A percentile compares a stretch with the other conserved stretches of the same genome.
Conservation (phyloP, 2,888 invertebrate species). For the Leistus spinibarbis region DNA sequence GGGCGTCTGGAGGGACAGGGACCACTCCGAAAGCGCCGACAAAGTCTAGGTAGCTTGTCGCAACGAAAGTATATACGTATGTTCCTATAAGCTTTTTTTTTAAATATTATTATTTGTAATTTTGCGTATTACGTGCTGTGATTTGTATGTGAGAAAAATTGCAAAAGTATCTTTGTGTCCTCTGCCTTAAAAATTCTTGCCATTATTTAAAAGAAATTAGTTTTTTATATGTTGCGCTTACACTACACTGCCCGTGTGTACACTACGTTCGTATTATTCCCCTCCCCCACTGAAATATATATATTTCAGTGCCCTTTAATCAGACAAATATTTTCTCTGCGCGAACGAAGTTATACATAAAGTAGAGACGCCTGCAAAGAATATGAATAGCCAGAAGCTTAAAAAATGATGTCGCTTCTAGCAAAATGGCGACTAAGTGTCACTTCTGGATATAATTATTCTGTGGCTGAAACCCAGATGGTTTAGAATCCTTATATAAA, state of each 20-base stretch:
- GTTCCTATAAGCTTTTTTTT: conserved; percentile 38
- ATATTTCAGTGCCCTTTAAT: too few relatives aligned
- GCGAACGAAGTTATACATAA: too few relatives aligned
- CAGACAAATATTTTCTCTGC: too few relatives aligned
- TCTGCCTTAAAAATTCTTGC: conserved; percentile 58
- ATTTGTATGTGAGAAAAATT: conserved; percentile 47
- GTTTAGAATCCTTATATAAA: too few relatives aligned
- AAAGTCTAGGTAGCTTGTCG: conserved; percentile 55
- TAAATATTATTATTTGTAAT: conserved; percentile 45
- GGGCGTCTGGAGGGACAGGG: conserved; percentile 48
- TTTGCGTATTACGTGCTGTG: conserved; percentile 57
- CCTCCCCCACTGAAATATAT: too few relatives aligned
- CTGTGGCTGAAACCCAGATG: too few relatives aligned
- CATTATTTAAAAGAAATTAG: conserved; percentile 50
- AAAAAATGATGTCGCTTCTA: too few relatives aligned
- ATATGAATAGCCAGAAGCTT: too few relatives aligned
- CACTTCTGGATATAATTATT: too few relatives aligned
- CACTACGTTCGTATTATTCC: not conserved
- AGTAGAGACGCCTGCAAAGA: too few relatives aligned
- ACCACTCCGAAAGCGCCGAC: conserved; percentile 50
- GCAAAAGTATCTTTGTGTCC: conserved; percentile 38
- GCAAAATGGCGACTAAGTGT: too few relatives aligned
- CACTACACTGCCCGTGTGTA: not conserved
- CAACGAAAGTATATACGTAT: conserved; percentile 16
- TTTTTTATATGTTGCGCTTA: not conserved